phyloP scores from a whole-genome alignment of 2,797 vertebrate species.

The Echeneis naucrates region DNA sequence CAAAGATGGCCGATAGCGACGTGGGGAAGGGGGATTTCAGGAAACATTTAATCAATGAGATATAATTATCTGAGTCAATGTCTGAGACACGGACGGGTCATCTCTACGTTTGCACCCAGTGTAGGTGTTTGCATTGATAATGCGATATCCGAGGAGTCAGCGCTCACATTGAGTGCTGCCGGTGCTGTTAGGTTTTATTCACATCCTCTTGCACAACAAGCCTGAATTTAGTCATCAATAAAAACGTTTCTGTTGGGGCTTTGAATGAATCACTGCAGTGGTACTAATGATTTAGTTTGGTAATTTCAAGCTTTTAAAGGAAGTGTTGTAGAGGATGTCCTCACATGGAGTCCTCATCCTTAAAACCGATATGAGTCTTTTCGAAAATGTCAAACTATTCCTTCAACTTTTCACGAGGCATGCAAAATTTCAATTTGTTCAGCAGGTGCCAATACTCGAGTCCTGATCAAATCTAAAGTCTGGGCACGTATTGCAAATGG shows the following conservation, averaged over 20 bases:
- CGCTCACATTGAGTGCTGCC: not conserved
- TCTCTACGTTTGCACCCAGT: not conserved
- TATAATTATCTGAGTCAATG: constrained; percentile 20
- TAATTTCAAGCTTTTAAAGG: no score
- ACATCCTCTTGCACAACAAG: not conserved
- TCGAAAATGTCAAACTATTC: no score
- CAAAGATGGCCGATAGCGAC: no score
- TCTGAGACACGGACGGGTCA: constrained; percentile 31
- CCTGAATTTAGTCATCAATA: not conserved
- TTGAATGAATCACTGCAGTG: not conserved
- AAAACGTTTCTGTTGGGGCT: not conserved
- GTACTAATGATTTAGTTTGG: not conserved
- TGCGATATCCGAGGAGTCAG: constrained; percentile 10
- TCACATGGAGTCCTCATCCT: no score
- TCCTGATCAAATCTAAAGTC: no score
- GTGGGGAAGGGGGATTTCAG: constrained; percentile 18
- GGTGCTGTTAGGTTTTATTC: not conserved
- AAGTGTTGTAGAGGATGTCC: no score
- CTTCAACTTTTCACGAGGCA: no score
- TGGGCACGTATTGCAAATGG: no score
- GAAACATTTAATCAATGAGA: constrained; percentile 27
- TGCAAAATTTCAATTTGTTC: no score
- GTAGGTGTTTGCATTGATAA: constrained; percentile 20
- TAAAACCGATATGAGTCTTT: no score
- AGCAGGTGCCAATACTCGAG: no score